phyloP scores from a whole-genome alignment of 2,797 vertebrate species.

The Pygocentrus nattereri region DNA sequence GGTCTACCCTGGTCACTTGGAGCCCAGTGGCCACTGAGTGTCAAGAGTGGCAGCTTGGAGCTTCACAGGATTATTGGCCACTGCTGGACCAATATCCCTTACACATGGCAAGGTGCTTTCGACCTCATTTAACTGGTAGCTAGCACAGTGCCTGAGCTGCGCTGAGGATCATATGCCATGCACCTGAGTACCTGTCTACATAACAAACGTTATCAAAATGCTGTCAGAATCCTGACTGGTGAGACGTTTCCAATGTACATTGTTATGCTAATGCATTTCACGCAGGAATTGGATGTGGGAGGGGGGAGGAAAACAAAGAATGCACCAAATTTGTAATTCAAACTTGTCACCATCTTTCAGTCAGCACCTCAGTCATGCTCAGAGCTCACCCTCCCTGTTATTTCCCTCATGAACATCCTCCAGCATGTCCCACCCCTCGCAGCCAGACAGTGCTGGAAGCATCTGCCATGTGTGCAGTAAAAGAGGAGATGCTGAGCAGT shows the following conservation, averaged over 20 bases:
- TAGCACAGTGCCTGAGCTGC: neutral
- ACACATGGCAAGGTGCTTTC: constrained; percentile 39
- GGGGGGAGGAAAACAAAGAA: neutral
- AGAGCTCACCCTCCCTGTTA: constrained; percentile 34
- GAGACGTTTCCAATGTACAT: neutral
- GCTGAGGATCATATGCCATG: constrained; percentile 1
- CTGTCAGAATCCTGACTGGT: neutral
- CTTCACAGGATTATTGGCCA: constrained; percentile 57
- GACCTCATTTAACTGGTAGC: constrained; percentile 32
- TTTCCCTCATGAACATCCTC: constrained; percentile 49
- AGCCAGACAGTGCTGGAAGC: constrained; percentile 44
- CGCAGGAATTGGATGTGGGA: constrained; percentile 1
- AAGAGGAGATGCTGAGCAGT: constrained; percentile 47
- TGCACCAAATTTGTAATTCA: neutral
- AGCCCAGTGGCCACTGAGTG: constrained; percentile 29
- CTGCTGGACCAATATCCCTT: constrained; percentile 32
- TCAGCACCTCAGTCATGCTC: constrained; percentile 7
- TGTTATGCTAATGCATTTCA: neutral
- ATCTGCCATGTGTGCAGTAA: constrained; percentile 54
- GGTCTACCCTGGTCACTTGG: constrained; percentile 51
- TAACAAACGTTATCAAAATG: constrained; percentile 5
- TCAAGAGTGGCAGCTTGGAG: constrained; percentile 58
- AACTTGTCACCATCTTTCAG: constrained; percentile 42
- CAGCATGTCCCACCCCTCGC: constrained; percentile 51
- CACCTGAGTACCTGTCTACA: constrained; percentile 16